phyloP scores from a whole-genome alignment of 2,113 vertebrate species.

The Eudyptes chrysolophus region DNA sequence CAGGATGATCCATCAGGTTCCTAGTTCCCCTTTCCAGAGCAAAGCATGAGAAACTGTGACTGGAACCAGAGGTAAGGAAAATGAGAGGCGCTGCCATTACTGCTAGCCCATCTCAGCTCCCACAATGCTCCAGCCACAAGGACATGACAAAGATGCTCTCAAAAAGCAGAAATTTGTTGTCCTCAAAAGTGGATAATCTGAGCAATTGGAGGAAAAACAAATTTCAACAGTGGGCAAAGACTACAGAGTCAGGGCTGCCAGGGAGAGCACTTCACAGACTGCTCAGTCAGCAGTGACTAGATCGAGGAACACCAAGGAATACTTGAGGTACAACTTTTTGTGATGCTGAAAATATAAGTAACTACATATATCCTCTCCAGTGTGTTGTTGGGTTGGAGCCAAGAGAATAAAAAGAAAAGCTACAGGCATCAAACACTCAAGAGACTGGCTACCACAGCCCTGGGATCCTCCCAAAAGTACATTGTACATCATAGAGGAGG shows the following conservation, averaged over 20 bases:
- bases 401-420: not conserved
- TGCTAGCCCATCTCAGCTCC: not conserved
- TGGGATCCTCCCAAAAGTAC: not conserved
- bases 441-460: not conserved
- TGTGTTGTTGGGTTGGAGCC: not conserved
- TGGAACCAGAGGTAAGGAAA: not conserved
- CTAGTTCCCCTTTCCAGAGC: not conserved
- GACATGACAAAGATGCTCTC: not conserved
- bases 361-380: not conserved
- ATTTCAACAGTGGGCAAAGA: not conserved
- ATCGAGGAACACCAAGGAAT: not conserved
- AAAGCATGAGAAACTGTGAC: not conserved
- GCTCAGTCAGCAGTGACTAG: not conserved
- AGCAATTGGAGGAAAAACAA: not conserved
- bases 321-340: not conserved
- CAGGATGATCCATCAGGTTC: not conserved
- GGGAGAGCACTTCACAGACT: not conserved
- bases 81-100: not conserved
- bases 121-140: not conserved
- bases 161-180: not conserved
- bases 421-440: not conserved
- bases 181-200: not conserved
- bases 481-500: not conserved
- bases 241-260: not conserved
- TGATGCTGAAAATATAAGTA: not conserved